Base-by-base conservation (phyloP, 2,113 vertebrate species). In the Clupea harengus region DNA sequence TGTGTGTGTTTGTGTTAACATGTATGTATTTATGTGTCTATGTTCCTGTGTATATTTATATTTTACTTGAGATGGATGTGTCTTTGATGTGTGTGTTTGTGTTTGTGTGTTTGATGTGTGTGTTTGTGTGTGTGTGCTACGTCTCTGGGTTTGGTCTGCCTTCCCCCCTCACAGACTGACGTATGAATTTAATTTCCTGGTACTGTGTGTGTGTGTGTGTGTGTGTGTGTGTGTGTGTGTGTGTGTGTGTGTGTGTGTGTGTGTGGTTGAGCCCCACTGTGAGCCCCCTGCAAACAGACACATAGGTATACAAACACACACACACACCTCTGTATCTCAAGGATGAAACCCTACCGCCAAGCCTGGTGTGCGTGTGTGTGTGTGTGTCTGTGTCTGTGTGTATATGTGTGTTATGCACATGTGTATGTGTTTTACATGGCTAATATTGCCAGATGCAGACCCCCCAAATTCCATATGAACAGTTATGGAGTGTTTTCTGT, bases 281-380 rank as follows among this genome's bases (percentile, higher is more conserved):
- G 2, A 47, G 46, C 46, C 46, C 46, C 46, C 6, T 47, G 46
- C 45, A 47, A 8, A 39, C 39, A 39, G 39, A 47, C 46, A 47
- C 46, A 47, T 47, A 7, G 0, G 6, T 81, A 10, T 50, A 17
- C 44, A 22, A 22, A 52, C 57, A 18, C 64, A 49, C 54, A 86
- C 44, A 83, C 49, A 72, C 67, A 80, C 11, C 15, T 28, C 78
- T 67, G 72, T 72, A 82, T 44, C 82, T 87, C 54, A 45, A 86
- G 82, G 82, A 87, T 84, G 81, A 89, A 49, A 82, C 32, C 25
- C 49, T 82, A 82, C 49, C 81, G 49, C 45, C 45, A 11, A 11
- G 28, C 47, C 25, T 11, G 78, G 81, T 64, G n/a, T 64, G n/a
- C 6, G n/a, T 72, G 64, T 28, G 54, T 57, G 54, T 9, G 46